Percentiles rank a stretch among this genome's conserved stretches.
phyloP scores from a whole-genome alignment of 2,113 vertebrate genomes.

The Hippotragus niger region DNA sequence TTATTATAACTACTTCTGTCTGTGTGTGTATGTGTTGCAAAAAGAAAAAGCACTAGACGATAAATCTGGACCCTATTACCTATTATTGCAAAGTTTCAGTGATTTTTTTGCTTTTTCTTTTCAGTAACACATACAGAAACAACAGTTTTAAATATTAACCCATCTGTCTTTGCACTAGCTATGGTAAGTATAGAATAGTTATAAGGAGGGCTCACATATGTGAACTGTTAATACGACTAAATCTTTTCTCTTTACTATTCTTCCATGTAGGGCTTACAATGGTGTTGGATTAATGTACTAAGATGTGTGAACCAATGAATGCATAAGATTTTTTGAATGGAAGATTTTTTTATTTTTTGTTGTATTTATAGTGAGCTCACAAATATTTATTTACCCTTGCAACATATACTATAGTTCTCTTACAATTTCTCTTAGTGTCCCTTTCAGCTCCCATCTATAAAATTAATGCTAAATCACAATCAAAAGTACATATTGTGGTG shows the following conservation, averaged over 20 bases:
- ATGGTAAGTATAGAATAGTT: neutral
- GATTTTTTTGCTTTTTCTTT: slow-evolving; percentile 16
- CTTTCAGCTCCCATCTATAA: neutral
- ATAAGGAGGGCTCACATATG: neutral
- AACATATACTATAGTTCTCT: neutral
- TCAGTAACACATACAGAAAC: neutral
- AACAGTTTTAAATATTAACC: neutral
- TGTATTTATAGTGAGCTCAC: slow-evolving; percentile 17
- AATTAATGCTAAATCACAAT: slow-evolving; percentile 23
- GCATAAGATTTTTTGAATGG: neutral
- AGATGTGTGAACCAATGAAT: slow-evolving; percentile 29
- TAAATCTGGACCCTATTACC: neutral
- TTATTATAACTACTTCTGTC: neutral
- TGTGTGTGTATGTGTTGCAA: neutral
- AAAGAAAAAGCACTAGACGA: neutral
- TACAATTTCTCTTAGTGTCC: neutral
- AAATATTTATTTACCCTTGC: slow-evolving; percentile 30
- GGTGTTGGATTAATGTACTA: neutral
- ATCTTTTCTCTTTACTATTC: neutral
- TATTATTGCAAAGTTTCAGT: neutral
- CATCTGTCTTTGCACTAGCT: neutral
- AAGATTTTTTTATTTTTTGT: neutral
- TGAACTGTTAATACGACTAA: neutral
- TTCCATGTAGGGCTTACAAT: neutral
- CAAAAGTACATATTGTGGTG: neutral